phyloP scores from a whole-genome alignment of 1,140 invertebrate genomes.

The Solenopsis fugax region DNA sequence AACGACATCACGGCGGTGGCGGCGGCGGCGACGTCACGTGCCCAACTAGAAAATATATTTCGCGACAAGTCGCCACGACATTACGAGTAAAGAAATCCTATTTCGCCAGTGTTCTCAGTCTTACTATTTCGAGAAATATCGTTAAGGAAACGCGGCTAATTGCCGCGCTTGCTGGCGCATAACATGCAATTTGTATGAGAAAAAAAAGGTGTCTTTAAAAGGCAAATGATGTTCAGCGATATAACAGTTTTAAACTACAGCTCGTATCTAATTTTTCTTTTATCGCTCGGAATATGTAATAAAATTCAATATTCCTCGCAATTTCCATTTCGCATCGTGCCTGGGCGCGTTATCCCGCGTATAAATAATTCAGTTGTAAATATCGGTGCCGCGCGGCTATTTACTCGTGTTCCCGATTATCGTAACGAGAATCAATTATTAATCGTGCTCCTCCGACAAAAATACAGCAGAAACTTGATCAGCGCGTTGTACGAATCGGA shows the following conservation, averaged over 20 bases:
- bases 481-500: neutral
- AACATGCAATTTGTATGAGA: constrained; percentile 27
- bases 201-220: constrained; percentile 46
- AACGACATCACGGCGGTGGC: neutral
- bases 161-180: constrained; percentile 11
- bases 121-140: constrained; percentile 41
- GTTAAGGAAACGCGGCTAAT: constrained; percentile 42
- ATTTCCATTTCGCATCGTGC: neutral
- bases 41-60: neutral
- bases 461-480: neutral
- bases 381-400: neutral
- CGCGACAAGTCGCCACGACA: neutral
- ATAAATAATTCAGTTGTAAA: neutral
- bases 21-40: neutral
- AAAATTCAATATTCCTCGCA: neutral
- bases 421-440: neutral
- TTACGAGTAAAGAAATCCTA: constrained; percentile 18
- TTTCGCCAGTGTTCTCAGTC: neutral
- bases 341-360: neutral
- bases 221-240: constrained; percentile 9
- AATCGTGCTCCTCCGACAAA: neutral
- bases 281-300: neutral
- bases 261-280: neutral
- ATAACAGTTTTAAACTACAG: neutral
- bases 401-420: neutral